Percentiles rank a stretch among this genome's conserved stretches.
phyloP scores from a whole-genome alignment of 2,113 vertebrate genomes.

The Hypocryptadius cinnamomeus region DNA sequence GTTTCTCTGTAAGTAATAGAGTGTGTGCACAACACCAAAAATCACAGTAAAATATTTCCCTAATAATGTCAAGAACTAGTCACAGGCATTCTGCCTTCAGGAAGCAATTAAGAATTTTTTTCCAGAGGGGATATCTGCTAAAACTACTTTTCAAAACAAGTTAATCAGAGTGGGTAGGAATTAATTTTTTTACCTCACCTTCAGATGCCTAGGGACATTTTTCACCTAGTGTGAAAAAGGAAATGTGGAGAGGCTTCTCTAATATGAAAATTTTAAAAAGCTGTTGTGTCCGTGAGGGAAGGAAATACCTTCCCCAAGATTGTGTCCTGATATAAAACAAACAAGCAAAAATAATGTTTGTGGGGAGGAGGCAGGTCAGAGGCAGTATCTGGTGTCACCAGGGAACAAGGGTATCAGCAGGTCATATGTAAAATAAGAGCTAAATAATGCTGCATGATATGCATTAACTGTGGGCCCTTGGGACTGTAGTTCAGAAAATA shows the following conservation, averaged over 20 bases:
- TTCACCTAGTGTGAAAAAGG: neutral
- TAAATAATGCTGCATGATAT: neutral
- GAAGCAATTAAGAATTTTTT: slow-evolving; percentile 12
- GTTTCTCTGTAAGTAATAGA: neutral
- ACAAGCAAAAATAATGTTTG: neutral
- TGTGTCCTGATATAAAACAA: neutral
- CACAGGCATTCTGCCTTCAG: neutral
- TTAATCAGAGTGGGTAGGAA: slow-evolving; percentile 16
- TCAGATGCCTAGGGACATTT: neutral
- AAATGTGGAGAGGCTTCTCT: neutral
- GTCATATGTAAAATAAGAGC: neutral
- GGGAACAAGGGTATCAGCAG: neutral
- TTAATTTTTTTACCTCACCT: slow-evolving; percentile 7
- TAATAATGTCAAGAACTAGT: neutral
- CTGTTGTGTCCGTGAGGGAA: neutral
- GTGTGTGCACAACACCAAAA: neutral
- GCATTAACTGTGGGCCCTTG: neutral
- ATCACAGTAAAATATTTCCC: neutral
- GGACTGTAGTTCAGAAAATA: neutral
- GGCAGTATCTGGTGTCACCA: neutral
- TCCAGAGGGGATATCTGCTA: neutral
- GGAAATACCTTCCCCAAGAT: neutral
- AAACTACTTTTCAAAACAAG: slow-evolving; percentile 2
- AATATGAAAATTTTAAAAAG: neutral
- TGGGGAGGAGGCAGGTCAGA: neutral